Evolutionary conservation across 37 sponge, comb jelly and placozoan species (phyloP).

Genomic region (Eunapius fragilis): DNA sequence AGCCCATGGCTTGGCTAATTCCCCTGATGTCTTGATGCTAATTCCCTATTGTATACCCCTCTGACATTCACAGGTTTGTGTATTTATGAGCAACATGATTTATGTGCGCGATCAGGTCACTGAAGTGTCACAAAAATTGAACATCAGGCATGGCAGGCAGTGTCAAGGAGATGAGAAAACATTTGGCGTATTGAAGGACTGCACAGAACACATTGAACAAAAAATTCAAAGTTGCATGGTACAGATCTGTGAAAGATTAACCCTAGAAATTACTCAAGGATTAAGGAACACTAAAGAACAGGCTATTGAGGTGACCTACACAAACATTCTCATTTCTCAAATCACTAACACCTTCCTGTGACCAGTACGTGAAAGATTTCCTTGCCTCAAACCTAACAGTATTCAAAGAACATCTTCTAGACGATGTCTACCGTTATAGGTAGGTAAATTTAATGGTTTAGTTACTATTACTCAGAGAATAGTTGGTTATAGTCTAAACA

Average conservation of each 20-base stretch:
- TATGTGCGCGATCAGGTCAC: background rate
- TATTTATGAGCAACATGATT: background rate
- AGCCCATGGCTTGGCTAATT: too few relatives aligned
- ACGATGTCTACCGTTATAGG: conserved; percentile 25
- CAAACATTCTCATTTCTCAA: too few relatives aligned
- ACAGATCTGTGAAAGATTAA: background rate
- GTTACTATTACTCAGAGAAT: too few relatives aligned
- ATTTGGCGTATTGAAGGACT: background rate
- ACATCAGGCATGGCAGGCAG: background rate
- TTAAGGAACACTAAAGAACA: too few relatives aligned
- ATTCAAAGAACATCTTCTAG: conserved; percentile 14
- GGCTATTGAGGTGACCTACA: too few relatives aligned
- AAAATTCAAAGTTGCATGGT: background rate
- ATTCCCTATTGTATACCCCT: too few relatives aligned
- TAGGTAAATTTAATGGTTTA: too few relatives aligned
- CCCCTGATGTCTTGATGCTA: too few relatives aligned
- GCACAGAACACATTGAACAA: background rate
- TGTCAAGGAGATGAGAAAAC: background rate
- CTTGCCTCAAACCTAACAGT: conserved; percentile 32
- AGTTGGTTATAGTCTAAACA: background rate
- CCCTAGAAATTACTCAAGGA: background rate
- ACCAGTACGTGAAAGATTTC: conserved; percentile 24
- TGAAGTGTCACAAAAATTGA: background rate
- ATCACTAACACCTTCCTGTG: too few relatives aligned
- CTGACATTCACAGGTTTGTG: background rate